Percentiles rank a stretch among this genome's conserved stretches.
These are phyloP conservation scores for Saccostrea echinata DNA, from an alignment of 1,140 invertebrate species.

Conservation along the genomic window DNA sequence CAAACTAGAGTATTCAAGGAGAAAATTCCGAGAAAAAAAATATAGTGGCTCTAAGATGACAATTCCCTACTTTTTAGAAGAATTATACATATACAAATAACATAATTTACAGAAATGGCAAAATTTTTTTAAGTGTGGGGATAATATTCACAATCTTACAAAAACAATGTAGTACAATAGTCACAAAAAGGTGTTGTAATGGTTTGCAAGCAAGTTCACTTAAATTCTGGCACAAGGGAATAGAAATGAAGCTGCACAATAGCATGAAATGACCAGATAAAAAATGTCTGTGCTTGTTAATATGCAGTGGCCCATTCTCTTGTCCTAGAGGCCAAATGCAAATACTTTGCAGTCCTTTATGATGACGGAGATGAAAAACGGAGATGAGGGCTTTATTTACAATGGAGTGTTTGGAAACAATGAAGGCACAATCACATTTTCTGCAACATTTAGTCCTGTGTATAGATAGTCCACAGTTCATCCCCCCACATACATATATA, in stretches of 20 bases:
- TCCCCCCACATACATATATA: slow-evolving; percentile 22
- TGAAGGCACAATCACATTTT: slow-evolving; percentile 35
- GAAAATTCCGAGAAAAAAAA: neutral
- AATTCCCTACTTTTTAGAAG: neutral
- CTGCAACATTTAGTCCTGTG: slow-evolving; percentile 33
- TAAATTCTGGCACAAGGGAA: slow-evolving; percentile 25
- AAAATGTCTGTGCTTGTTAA: neutral
- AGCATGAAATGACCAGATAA: slow-evolving; percentile 34
- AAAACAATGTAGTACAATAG: neutral
- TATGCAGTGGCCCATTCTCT: neutral
- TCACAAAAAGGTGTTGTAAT: neutral
- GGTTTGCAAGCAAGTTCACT: slow-evolving; percentile 16
- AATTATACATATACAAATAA: neutral
- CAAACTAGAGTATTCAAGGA: neutral
- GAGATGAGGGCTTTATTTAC: slow-evolving; percentile 7
- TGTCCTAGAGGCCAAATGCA: neutral
- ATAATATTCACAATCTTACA: slow-evolving; percentile 24
- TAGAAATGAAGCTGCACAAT: slow-evolving; percentile 30
- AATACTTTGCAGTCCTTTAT: slow-evolving; percentile 16
- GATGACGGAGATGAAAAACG: neutral
- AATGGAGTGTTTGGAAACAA: slow-evolving; percentile 34
- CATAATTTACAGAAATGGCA: neutral
- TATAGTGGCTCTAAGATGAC: neutral
- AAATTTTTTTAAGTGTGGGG: neutral
- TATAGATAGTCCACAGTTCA: slow-evolving; percentile 9